These are phyloP conservation scores for Merops nubicus DNA, from an alignment of 2,113 vertebrate species.

Conservation along the genomic window DNA sequence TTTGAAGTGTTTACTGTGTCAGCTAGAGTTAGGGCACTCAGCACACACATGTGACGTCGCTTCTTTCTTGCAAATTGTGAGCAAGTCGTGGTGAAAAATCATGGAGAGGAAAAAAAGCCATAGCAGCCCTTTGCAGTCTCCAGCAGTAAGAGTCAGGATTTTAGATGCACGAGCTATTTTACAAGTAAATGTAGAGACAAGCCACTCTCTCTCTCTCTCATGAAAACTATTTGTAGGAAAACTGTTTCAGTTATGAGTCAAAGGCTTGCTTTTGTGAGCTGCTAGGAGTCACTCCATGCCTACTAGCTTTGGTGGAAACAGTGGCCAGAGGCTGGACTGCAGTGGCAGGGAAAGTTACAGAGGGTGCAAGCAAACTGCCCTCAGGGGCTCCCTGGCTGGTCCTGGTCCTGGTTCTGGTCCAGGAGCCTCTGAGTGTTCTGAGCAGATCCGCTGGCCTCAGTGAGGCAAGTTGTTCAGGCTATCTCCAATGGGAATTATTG, in stretches of 20 bases:
- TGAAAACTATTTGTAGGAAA: neutral
- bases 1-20: neutral
- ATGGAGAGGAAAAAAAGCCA: neutral
- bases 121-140: neutral
- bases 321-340: neutral
- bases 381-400: neutral
- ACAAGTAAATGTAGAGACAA: neutral
- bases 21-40: neutral
- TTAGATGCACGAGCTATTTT: neutral
- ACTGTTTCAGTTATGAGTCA: neutral
- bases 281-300: neutral
- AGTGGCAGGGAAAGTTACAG: fast-evolving
- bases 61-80: neutral
- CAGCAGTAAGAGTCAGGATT: neutral
- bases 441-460: neutral
- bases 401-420: neutral
- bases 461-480: neutral
- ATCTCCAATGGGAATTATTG: neutral
- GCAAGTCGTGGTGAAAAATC: neutral
- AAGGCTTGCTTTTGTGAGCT: neutral
- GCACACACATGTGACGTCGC: neutral
- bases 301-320: neutral
- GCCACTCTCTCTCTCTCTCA: neutral
- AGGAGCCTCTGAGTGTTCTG: neutral
- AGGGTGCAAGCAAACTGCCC: fast-evolving